Evolutionary conservation across 2,797 vertebrate species (phyloP).

Genomic region (Sebastes elongatus): DNA sequence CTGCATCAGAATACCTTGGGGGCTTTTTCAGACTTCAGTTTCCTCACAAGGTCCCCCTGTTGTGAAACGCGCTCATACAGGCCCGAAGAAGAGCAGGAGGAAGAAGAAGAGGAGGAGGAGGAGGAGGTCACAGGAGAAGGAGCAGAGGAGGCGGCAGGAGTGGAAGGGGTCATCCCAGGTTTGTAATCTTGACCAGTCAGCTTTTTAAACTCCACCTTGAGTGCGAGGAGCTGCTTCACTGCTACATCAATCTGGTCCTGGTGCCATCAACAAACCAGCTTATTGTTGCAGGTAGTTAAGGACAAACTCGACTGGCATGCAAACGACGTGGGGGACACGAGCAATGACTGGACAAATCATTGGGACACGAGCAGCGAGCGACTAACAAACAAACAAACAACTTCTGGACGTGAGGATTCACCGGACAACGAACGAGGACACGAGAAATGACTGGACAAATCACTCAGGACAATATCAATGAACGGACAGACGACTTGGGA

Average conservation of each 20-base stretch:
- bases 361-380: neutral
- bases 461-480: neutral
- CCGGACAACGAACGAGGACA: neutral
- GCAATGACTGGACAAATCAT: neutral
- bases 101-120: constrained; percentile 23
- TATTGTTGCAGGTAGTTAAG: neutral
- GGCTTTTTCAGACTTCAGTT: constrained; percentile 84
- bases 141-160: constrained; percentile 34
- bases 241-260: constrained; percentile 87
- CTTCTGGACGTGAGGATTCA: neutral
- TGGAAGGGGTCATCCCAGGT: constrained; percentile 79
- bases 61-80: constrained; percentile 79
- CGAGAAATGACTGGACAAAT: neutral
- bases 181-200: constrained; percentile 90
- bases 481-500: neutral
- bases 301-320: constrained; percentile 31
- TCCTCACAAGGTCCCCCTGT: constrained; percentile 85
- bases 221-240: constrained; percentile 86
- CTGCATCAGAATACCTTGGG: constrained; percentile 81
- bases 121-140: constrained; percentile 14
- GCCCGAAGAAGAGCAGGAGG: constrained; percentile 38
- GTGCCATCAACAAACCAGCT: constrained; percentile 62
- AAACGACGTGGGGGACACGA: neutral
- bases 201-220: constrained; percentile 89
- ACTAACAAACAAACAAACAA: neutral